Evolutionary conservation across 2,888 invertebrate genomes (phyloP).

Genomic region (Steinernema carpocapsae): DNA sequence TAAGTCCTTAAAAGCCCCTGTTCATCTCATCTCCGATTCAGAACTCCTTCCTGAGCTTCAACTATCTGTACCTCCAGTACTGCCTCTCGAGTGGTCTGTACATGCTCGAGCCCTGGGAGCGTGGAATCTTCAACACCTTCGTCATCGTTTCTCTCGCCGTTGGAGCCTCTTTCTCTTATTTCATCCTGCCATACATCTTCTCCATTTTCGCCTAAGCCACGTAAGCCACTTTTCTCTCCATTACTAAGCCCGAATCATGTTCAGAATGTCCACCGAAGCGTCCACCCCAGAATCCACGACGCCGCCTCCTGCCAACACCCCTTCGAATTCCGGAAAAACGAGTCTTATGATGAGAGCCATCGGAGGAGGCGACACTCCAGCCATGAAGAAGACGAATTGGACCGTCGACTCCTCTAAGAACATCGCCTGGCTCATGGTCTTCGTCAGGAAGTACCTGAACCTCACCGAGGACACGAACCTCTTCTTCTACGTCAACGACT

Average conservation of each 20-base stretch:
- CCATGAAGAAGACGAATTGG: conserved; percentile 95
- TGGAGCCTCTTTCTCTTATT: conserved; percentile 20
- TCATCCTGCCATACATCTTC: conserved; percentile 2
- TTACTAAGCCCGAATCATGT: no score
- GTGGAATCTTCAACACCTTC: conserved; percentile 70
- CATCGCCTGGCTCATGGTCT: conserved; percentile 76
- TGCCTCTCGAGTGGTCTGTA: conserved; percentile 57
- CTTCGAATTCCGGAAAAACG: conserved; percentile 69
- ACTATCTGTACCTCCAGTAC: conserved; percentile 23
- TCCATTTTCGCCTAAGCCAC: neutral
- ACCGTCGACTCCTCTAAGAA: conserved; percentile 76
- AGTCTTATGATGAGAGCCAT: conserved; percentile 90
- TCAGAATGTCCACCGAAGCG: neutral
- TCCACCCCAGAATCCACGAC: neutral
- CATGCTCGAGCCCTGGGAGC: conserved; percentile 74
- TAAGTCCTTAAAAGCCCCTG: neutral
- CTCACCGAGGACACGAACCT: conserved; percentile 72
- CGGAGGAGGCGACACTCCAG: conserved; percentile 84
- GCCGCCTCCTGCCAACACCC: neutral
- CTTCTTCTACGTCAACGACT: conserved; percentile 96
- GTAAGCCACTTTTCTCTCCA: neutral
- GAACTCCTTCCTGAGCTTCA: conserved; percentile 7
- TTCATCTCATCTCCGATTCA: neutral
- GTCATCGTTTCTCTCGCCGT: conserved; percentile 44
- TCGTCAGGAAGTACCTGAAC: conserved; percentile 85